Conservation (phyloP, 2,797 vertebrate genomes). For the Synaphobranchus kaupii region DNA sequence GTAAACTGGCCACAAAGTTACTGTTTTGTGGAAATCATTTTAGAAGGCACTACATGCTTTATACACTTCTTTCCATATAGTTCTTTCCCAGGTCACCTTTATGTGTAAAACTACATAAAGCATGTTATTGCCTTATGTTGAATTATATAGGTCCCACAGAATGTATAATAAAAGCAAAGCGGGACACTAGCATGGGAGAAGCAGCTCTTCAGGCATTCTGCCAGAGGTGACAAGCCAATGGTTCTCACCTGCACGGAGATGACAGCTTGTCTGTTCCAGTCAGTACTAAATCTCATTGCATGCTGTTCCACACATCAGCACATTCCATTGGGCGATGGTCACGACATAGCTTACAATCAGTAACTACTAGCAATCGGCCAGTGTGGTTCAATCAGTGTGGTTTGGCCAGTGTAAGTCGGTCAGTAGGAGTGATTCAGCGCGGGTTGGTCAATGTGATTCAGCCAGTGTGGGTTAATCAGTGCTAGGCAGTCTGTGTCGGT, state of each 20-base stretch:
- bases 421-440: not conserved
- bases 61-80: not conserved
- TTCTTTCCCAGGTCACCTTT: not conserved
- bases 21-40: not conserved
- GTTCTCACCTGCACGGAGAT: not conserved
- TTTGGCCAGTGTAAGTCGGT: not conserved
- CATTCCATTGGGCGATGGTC: not conserved
- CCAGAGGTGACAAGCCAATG: not conserved
- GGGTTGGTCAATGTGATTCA: not conserved
- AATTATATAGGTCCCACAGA: not conserved
- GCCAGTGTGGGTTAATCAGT: not conserved
- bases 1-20: not conserved
- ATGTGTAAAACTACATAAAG: not conserved
- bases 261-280: not conserved
- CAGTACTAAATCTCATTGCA: not conserved
- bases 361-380: not conserved
- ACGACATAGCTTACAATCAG: not conserved
- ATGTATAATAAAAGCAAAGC: not conserved
- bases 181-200: not conserved
- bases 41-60: not conserved
- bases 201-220: not conserved
- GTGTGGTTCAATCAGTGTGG: not conserved
- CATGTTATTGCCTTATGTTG: not conserved
- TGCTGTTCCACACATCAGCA: not conserved
- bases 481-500: constrained; percentile 27